Evolutionary conservation across 2,888 invertebrate genomes (phyloP).

Genomic region (Congeria kusceri): DNA sequence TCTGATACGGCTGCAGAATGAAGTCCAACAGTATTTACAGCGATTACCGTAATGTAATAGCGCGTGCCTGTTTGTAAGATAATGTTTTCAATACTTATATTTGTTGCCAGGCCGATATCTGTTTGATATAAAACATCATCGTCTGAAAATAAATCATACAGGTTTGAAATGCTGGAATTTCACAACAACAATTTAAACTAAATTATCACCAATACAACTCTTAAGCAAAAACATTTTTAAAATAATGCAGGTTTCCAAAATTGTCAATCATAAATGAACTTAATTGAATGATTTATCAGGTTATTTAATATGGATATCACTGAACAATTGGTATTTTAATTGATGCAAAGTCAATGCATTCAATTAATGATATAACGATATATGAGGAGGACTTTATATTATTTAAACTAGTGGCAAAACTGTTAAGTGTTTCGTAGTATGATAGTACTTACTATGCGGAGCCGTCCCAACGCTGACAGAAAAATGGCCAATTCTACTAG

Average conservation of each 20-base stretch:
- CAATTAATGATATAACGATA: too few species aligned
- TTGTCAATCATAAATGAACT: too few species aligned
- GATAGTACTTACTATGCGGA: conserved; percentile 42
- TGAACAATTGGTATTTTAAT: conserved; percentile 9
- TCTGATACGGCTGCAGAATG: conserved; percentile 34
- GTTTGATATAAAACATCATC: conserved; percentile 7
- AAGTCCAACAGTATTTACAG: conserved; percentile 38
- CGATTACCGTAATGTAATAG: conserved; percentile 36
- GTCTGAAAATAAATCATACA: neutral
- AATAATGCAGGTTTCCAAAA: too few species aligned
- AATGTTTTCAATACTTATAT: conserved; percentile 1
- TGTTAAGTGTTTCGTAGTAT: neutral
- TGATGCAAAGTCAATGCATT: conserved; percentile 33
- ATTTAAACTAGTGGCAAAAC: too few species aligned
- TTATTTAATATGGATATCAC: neutral
- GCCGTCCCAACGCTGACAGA: conserved; percentile 54
- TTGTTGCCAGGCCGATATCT: conserved; percentile 16
- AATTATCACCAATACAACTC: too few species aligned
- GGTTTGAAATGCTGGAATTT: too few species aligned
- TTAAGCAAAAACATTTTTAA: too few species aligned
- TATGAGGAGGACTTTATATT: too few species aligned
- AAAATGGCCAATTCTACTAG: conserved; percentile 49
- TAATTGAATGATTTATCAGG: neutral
- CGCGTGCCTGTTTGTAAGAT: conserved; percentile 13
- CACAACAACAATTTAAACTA: too few species aligned